Conservation (phyloP, 2,113 vertebrate genomes). For the Lonchura striata region DNA sequence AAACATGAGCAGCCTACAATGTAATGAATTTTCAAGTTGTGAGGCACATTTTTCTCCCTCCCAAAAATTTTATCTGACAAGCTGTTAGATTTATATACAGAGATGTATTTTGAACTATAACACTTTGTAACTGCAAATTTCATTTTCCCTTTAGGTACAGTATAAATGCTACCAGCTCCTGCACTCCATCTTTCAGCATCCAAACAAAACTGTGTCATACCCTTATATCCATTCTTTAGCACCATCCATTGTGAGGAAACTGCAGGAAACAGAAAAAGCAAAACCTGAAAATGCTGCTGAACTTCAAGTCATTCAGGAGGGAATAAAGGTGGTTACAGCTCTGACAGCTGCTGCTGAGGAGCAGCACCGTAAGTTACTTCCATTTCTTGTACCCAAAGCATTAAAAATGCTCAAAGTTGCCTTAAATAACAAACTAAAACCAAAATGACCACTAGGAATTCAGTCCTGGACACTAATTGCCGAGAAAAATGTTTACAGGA, state of each 20-base stretch:
- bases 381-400: neutral
- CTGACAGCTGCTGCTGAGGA: constrained; percentile 82
- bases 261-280: constrained; percentile 81
- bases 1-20: neutral
- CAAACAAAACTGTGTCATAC: constrained; percentile 72
- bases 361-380: constrained; percentile 76
- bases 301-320: constrained; percentile 85
- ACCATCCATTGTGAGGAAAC: constrained; percentile 76
- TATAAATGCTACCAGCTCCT: constrained; percentile 85
- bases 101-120: neutral
- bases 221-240: constrained; percentile 86
- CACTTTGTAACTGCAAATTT: neutral
- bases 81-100: neutral
- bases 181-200: constrained; percentile 86
- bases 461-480: neutral
- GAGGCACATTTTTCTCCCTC: neutral
- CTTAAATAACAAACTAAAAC: neutral
- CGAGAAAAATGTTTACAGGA: neutral
- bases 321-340: constrained; percentile 79
- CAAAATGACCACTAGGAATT: neutral
- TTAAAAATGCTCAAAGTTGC: neutral
- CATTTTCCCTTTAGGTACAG: constrained; percentile 76
- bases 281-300: constrained; percentile 83
- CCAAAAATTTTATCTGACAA: neutral
- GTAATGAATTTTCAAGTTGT: neutral